Percentiles rank a stretch among this genome's conserved stretches.
These are phyloP conservation scores for Helicoverpa assulta DNA, from an alignment of 2,888 invertebrate genomes.

Conservation along the genomic window DNA sequence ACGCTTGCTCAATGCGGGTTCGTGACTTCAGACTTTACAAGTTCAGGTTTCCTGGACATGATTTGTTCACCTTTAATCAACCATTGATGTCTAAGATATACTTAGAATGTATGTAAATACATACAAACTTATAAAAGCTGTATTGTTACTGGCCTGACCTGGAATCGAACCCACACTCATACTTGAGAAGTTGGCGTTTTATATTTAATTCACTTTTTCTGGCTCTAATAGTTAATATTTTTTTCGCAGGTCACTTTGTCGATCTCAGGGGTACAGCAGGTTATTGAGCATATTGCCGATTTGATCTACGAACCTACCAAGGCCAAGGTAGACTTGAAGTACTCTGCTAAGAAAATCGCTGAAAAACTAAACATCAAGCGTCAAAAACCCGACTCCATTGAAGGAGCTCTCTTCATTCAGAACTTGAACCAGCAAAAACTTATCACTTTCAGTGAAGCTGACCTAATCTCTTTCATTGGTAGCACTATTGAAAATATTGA, in stretches of 20 bases:
- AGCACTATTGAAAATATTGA: constrained; percentile 77
- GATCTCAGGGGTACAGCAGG: constrained; percentile 77
- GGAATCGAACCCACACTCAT: too few relatives aligned
- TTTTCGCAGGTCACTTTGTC: constrained; percentile 73
- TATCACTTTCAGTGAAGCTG: constrained; percentile 88
- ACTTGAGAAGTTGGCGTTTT: too few relatives aligned
- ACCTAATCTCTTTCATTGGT: constrained; percentile 85
- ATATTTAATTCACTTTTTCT: neutral
- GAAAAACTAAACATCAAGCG: constrained; percentile 89
- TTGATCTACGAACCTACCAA: constrained; percentile 54
- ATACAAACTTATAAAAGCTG: too few relatives aligned
- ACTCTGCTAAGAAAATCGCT: constrained; percentile 89
- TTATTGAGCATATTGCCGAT: constrained; percentile 70
- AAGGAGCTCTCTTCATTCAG: constrained; percentile 88
- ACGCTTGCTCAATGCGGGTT: too few relatives aligned
- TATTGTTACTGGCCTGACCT: too few relatives aligned
- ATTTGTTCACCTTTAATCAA: too few relatives aligned
- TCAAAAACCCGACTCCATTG: constrained; percentile 88
- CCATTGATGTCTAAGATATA: too few relatives aligned
- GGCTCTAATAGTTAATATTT: neutral
- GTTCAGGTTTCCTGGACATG: too few relatives aligned
- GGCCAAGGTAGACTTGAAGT: constrained; percentile 76
- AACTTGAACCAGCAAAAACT: constrained; percentile 84
- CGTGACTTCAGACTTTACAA: too few relatives aligned
- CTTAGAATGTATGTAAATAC: too few relatives aligned